Conservation (phyloP, 1,140 invertebrate genomes). For the Venturia canescens region DNA sequence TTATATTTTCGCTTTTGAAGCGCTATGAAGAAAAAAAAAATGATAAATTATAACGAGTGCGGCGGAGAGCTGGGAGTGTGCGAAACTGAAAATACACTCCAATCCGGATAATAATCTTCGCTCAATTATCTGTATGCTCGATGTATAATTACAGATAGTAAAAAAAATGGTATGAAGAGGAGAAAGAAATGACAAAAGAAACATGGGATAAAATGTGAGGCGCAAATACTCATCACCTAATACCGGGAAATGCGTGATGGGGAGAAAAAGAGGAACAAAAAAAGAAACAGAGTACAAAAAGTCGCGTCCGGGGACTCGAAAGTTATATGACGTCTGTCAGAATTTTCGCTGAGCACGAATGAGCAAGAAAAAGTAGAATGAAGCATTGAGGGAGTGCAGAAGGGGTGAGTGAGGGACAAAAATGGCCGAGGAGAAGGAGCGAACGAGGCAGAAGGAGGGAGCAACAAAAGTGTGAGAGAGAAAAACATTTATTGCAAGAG, state of each 20-base stretch:
- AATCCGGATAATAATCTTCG: neutral
- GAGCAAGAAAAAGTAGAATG: neutral
- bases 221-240: neutral
- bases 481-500: conserved; percentile 21
- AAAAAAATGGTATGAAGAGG: neutral
- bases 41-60: neutral
- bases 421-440: neutral
- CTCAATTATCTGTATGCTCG: neutral
- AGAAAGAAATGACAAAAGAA: neutral
- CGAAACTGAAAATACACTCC: neutral
- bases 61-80: neutral
- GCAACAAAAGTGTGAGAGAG: conserved; percentile 2
- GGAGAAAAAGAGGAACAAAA: too few species aligned
- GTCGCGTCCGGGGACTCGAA: neutral
- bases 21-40: conserved; percentile 10
- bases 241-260: neutral
- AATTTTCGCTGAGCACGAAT: conserved; percentile 8
- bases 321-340: neutral
- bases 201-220: neutral
- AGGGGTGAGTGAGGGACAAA: neutral
- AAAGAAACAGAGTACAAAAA: neutral
- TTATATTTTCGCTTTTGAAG: neutral
- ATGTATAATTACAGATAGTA: neutral
- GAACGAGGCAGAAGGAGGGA: neutral
- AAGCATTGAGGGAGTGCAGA: neutral